Evolutionary conservation across 2,888 invertebrate genomes (phyloP).

Genomic region (Congeria kusceri): DNA sequence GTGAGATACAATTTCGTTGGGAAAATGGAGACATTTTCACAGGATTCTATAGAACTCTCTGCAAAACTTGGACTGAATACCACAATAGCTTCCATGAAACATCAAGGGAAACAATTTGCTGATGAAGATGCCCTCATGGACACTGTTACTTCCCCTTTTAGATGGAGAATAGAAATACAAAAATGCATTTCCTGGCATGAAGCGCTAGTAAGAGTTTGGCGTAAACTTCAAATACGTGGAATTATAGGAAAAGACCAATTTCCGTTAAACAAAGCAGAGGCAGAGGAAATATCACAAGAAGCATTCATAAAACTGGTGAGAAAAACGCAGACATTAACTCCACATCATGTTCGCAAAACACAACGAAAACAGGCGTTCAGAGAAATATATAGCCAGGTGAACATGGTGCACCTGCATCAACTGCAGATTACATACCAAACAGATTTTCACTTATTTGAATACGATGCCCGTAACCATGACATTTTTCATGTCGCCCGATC

Average conservation of each 20-base stretch:
- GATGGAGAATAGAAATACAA: slow-evolving; percentile 39
- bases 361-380: slow-evolving; percentile 51
- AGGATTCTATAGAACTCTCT: slow-evolving; percentile 54
- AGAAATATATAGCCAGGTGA: slow-evolving; percentile 49
- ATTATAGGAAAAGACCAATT: slow-evolving; percentile 53
- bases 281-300: slow-evolving; percentile 36
- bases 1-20: slow-evolving; percentile 66
- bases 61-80: slow-evolving; percentile 34
- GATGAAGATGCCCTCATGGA: slow-evolving; percentile 58
- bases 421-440: slow-evolving; percentile 24
- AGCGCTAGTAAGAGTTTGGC: slow-evolving; percentile 56
- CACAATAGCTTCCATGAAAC: slow-evolving; percentile 20
- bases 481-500: slow-evolving; percentile 23
- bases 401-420: slow-evolving; percentile 18
- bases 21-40: slow-evolving; percentile 66
- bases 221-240: slow-evolving; percentile 59
- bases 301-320: slow-evolving; percentile 47
- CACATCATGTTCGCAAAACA: slow-evolving; percentile 31
- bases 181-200: slow-evolving; percentile 53
- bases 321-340: slow-evolving; percentile 31
- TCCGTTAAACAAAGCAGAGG: slow-evolving; percentile 39
- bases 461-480: slow-evolving; percentile 22
- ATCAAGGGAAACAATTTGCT: slow-evolving; percentile 26
- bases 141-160: slow-evolving; percentile 47
- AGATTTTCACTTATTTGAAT: slow-evolving; percentile 60